phyloP scores from a whole-genome alignment of 1,140 invertebrate genomes.

The Sycophila sp. region DNA sequence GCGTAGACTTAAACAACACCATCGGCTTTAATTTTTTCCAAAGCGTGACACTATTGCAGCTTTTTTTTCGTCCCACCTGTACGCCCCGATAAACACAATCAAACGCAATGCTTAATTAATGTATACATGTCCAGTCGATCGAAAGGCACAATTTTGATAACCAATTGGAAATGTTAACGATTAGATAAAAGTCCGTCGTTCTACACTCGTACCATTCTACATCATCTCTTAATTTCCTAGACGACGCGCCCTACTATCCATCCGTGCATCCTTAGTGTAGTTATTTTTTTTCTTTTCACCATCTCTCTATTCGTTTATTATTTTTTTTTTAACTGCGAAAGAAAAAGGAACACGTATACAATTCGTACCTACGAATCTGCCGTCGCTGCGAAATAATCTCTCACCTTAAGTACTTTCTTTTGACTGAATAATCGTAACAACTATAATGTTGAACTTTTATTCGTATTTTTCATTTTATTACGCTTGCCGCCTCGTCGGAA shows the following conservation, averaged over 20 bases:
- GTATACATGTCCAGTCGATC: constrained; percentile 55
- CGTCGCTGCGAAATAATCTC: constrained; percentile 19
- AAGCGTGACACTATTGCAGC: no score
- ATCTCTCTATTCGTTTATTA: not conserved
- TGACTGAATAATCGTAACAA: constrained; percentile 18
- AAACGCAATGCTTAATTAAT: constrained; percentile 49
- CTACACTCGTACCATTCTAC: constrained; percentile 18
- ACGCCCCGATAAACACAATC: constrained; percentile 35
- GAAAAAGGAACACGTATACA: constrained; percentile 33
- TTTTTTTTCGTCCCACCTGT: no score
- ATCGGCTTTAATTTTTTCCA: not conserved
- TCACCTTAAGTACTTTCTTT: constrained; percentile 35
- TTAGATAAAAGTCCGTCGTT: constrained; percentile 39
- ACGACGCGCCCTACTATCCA: not conserved
- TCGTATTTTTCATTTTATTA: constrained; percentile 7
- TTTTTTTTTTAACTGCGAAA: constrained; percentile 13
- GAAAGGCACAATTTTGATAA: constrained; percentile 65
- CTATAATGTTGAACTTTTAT: constrained; percentile 28
- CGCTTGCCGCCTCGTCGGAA: not conserved
- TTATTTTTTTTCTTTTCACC: no score
- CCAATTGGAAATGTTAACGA: constrained; percentile 53
- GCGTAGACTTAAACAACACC: no score
- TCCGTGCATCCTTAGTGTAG: constrained; percentile 6
- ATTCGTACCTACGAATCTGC: constrained; percentile 30
- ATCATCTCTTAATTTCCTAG: constrained; percentile 17